Conservation (phyloP, 2,888 invertebrate species). For the Xanthia icteritia region DNA sequence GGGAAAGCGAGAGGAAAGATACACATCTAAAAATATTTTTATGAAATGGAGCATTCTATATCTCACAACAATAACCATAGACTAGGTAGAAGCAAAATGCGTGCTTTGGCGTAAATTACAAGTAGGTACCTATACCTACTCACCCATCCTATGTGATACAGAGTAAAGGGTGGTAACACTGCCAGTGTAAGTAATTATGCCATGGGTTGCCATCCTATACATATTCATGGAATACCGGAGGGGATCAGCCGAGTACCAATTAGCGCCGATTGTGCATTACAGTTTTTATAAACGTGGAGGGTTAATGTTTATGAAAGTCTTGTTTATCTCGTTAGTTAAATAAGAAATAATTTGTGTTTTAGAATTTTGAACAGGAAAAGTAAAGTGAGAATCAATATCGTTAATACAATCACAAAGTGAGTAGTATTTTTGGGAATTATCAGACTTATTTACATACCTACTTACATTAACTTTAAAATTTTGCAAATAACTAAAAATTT, state of each 20-base stretch:
- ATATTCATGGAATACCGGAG: conserved; percentile 43
- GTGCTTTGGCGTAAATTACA: background rate
- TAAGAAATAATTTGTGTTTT: background rate
- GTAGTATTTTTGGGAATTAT: background rate
- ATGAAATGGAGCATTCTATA: no score
- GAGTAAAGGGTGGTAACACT: conserved; percentile 21
- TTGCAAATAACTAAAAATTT: background rate
- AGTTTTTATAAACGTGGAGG: conserved; percentile 33
- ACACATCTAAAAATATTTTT: no score
- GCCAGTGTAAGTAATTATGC: conserved; percentile 42
- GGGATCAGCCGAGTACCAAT: conserved; percentile 48
- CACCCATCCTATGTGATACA: background rate
- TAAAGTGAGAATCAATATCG: background rate
- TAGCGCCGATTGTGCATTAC: conserved; percentile 50
- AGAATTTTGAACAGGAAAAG: background rate
- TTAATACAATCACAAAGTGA: background rate
- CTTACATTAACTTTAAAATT: background rate
- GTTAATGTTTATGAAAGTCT: conserved; percentile 1
- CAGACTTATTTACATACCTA: background rate
- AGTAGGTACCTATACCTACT: no score
- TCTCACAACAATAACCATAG: background rate
- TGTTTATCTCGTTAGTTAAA: conserved; percentile 13
- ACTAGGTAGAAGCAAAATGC: background rate
- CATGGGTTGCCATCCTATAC: conserved; percentile 44
- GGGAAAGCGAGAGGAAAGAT: no score